Evolutionary conservation across 2,888 invertebrate genomes (phyloP), one percentile per base, ranked within the genome.

Genomic region (Kryphioiulus occultus): DNA sequence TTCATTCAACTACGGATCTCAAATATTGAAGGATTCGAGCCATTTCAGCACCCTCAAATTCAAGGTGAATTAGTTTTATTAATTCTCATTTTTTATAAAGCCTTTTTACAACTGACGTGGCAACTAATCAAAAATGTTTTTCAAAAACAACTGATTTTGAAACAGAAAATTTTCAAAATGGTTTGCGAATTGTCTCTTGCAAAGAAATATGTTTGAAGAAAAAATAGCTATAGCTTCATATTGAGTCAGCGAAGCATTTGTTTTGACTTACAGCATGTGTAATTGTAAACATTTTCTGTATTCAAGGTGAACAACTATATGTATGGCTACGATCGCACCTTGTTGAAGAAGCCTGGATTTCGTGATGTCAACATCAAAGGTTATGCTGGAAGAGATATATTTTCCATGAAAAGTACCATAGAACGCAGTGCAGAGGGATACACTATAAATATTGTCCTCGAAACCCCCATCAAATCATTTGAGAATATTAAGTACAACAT

Each of bases 221-320:
- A n/a, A n/a, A n/a, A n/a, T n/a, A n/a, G n/a, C n/a, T n/a, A n/a
- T n/a, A n/a, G n/a, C n/a, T n/a, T n/a, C n/a, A n/a, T n/a, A n/a
- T n/a, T n/a, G n/a, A n/a, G n/a, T n/a, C n/a, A n/a, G n/a, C n/a
- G n/a, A n/a, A n/a, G n/a, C n/a, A n/a, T n/a, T n/a, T n/a, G n/a
- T n/a, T n/a, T n/a, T 35, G 7, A 35, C 3, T 35, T 7, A 35
- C 7, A 44, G 44, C 44, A 44, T 44, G 15, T 44, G 7, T 15
- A 44, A 44, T 1, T 44, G 15, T 12, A 12, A 47, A 17, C 47
- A 47, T 68, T 42, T 39, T 42, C 0, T 30, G 19, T 35, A 39
- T 85, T n/a, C 26, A 22, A 85, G 85, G 85, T 44, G 10, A 85
- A 85, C 82, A 30, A 82, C 32, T 35, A 68, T 39, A 39, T 78